Percentiles rank a stretch among this genome's conserved stretches.
These are phyloP conservation scores for Diplosoma virens DNA, from an alignment of 23 tunicate species.

Conservation along the genomic window DNA sequence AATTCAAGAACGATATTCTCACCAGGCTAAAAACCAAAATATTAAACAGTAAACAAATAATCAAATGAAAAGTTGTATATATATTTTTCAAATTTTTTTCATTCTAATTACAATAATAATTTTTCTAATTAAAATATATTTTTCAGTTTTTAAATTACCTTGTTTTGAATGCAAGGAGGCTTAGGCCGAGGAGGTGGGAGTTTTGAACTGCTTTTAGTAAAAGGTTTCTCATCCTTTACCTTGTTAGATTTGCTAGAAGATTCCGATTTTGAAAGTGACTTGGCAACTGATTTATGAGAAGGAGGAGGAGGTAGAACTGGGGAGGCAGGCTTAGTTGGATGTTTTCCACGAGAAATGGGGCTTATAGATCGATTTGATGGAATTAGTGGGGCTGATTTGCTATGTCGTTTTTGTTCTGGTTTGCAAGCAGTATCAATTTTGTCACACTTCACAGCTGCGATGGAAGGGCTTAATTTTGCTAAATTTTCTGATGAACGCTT, in stretches of 20 bases:
- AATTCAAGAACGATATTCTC: no score
- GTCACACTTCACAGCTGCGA: background rate
- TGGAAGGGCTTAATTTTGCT: background rate
- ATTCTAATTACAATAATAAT: no score
- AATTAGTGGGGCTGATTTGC: background rate
- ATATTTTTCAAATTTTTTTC: no score
- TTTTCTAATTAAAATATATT: background rate
- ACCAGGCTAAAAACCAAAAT: no score
- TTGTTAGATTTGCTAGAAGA: constrained; percentile 24
- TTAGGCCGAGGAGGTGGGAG: constrained; percentile 70
- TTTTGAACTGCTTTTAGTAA: background rate
- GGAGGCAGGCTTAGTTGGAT: background rate
- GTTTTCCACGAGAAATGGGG: background rate
- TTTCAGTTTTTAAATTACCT: background rate
- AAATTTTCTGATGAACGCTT: background rate
- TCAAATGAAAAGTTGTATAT: no score
- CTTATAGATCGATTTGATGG: background rate
- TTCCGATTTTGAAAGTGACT: background rate
- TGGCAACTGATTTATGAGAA: constrained; percentile 17
- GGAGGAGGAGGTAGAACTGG: constrained; percentile 1
- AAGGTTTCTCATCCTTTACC: background rate
- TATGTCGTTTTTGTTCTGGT: background rate
- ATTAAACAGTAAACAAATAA: no score
- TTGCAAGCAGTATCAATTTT: background rate
- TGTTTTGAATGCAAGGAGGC: constrained; percentile 51